Evolutionary conservation across 2,888 invertebrate genomes (phyloP).

Genomic region (Mesorhabditis belari): DNA sequence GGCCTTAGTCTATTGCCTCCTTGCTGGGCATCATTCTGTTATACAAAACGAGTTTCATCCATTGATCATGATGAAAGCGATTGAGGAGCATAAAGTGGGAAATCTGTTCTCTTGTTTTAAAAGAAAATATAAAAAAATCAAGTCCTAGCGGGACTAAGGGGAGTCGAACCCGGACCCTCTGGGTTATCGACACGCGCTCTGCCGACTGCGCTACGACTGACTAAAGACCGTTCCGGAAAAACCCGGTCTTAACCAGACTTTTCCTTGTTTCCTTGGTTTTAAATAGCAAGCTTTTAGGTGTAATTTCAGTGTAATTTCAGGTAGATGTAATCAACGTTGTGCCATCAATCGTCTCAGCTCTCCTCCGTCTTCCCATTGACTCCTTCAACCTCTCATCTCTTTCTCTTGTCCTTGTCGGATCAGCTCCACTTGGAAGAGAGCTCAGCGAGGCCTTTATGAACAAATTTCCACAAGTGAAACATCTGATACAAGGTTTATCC

Average conservation of each 20-base stretch:
- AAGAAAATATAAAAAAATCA: no score
- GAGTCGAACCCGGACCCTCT: no score
- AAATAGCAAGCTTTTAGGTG: neutral
- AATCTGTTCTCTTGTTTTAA: no score
- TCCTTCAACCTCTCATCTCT: conserved; percentile 3
- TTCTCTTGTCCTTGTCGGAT: conserved; percentile 37
- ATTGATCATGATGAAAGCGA: conserved; percentile 28
- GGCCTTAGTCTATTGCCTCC: conserved; percentile 40
- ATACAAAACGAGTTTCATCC: conserved; percentile 41
- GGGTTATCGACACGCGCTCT: no score
- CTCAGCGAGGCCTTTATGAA: conserved; percentile 24
- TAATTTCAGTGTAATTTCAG: conserved; percentile 7
- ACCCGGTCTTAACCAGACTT: no score
- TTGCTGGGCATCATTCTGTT: conserved; percentile 41
- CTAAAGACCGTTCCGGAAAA: no score
- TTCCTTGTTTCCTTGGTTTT: no score
- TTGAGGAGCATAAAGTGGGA: conserved; percentile 42
- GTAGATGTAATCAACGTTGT: conserved; percentile 43
- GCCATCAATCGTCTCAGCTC: conserved; percentile 28
- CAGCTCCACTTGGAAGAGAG: conserved; percentile 30
- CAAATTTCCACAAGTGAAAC: conserved; percentile 30
- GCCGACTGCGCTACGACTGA: no score
- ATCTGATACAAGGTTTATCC: conserved; percentile 48
- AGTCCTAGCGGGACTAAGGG: no score
- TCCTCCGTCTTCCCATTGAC: conserved; percentile 1